phyloP scores from a whole-genome alignment of 1,140 invertebrate genomes.

The Tetragonula clypearis region DNA sequence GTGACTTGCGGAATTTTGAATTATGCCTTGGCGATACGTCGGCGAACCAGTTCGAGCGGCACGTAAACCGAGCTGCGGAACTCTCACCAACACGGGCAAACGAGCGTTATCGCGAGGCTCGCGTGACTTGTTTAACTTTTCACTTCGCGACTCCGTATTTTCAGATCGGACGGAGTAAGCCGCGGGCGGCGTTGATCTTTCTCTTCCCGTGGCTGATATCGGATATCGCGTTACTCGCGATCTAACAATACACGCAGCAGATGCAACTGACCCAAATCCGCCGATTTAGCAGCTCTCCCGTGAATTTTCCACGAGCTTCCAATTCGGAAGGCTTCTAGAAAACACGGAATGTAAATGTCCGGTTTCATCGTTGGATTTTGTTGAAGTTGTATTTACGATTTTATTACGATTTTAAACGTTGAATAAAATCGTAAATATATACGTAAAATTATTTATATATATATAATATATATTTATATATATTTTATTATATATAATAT shows the following conservation, averaged over 20 bases:
- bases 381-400: neutral
- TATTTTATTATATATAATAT: too few relatives aligned
- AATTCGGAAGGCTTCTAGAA: neutral
- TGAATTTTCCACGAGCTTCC: neutral
- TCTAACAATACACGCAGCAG: conserved; percentile 33
- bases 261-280: conserved; percentile 36
- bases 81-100: neutral
- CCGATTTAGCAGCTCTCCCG: neutral
- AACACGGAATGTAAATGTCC: too few relatives aligned
- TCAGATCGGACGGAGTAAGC: conserved; percentile 6
- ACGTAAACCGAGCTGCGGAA: conserved; percentile 22
- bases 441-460: too few relatives aligned
- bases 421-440: too few relatives aligned
- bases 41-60: conserved; percentile 15
- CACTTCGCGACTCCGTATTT: conserved; percentile 22
- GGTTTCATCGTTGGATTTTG: too few relatives aligned
- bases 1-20: conserved; percentile 19
- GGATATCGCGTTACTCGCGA: conserved; percentile 36
- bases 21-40: conserved; percentile 18
- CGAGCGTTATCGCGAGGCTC: conserved; percentile 48
- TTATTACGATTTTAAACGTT: too few relatives aligned
- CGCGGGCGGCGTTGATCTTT: neutral
- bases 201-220: conserved; percentile 18
- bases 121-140: conserved; percentile 40
- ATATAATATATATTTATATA: too few relatives aligned